Percentiles rank a stretch among this genome's conserved stretches.
phyloP scores from a whole-genome alignment of 1,140 invertebrate species.

The Hypothenemus hampei region DNA sequence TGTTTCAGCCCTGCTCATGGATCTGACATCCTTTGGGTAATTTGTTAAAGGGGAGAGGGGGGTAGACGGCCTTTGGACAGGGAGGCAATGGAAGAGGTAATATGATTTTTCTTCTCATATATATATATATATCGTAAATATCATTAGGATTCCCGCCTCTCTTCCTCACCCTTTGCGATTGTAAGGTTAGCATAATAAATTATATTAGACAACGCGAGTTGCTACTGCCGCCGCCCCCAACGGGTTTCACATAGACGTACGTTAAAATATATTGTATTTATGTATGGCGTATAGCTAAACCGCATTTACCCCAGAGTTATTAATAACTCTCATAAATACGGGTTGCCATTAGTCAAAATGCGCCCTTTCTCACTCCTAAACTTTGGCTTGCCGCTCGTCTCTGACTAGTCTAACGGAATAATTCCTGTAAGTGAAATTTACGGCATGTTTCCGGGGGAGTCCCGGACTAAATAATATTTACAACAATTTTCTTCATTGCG shows the following conservation, averaged over 20 bases:
- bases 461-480: conserved; percentile 1
- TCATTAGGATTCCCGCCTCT: no score
- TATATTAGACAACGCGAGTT: no score
- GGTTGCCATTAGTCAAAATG: conserved; percentile 25
- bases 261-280: conserved; percentile 25
- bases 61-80: no score
- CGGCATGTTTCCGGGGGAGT: conserved; percentile 11
- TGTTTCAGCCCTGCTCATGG: background rate
- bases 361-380: conserved; percentile 20
- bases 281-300: conserved; percentile 20
- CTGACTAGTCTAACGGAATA: conserved; percentile 24
- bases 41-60: background rate
- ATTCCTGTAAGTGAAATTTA: conserved; percentile 24
- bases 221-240: no score
- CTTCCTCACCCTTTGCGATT: no score
- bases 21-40: background rate
- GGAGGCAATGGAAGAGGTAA: no score
- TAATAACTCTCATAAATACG: conserved; percentile 25
- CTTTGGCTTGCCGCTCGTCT: conserved; percentile 25
- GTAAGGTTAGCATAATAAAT: no score
- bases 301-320: conserved; percentile 22
- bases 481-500: conserved; percentile 10
- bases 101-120: no score
- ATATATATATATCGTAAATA: no score
- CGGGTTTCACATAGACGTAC: no score